Evolutionary conservation across 92 coral and sea anemone genomes (phyloP), one percentile per base, ranked within the genome.

Genomic region (Hydrozoanthus gracilis): DNA sequence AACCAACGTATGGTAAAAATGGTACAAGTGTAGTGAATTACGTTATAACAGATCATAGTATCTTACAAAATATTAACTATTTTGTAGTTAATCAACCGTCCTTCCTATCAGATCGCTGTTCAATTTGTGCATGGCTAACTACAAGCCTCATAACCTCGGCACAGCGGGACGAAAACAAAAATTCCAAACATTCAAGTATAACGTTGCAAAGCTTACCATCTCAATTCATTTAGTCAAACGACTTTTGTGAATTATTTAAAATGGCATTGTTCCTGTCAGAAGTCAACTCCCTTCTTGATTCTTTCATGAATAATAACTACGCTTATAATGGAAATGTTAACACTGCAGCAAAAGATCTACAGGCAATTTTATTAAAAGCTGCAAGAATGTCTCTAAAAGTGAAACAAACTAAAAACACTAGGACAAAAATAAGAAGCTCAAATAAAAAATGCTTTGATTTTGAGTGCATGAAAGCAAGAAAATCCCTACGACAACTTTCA

Each of bases 221-320:
- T 17, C 88, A 88, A 83, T 88, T 88, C 82, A 56, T 60, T 58
- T 83, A 83, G 91, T 67, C 73, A 52, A 7, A 9, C 16, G 87
- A 88, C n/a, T 88, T 82, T 8, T 71, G 54, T 27, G 54, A 71
- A 71, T 71, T 71, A 60, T n/a, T n/a, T n/a, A n/a, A n/a, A 27
- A 27, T 27, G 35, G 35, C 35, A 0, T 2, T 27, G 35, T 27
- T 2, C 35, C 2, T 2, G 0, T 2, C 35, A 27, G 35, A 27
- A 27, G 35, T 27, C 35, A 27, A 27, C 35, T 27, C 35, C 2
- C 35, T 27, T 2, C 35, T 27, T 27, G 35, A 27, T 27, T 27
- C 35, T 27, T 27, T 27, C 35, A 27, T 27, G 35, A 27, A 27
- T 0, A 27, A 27, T 2, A 27, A 27, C 35, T 27, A 27, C 35